A percentile compares a stretch with the other conserved stretches of the same genome.
phyloP scores from a whole-genome alignment of 2,797 vertebrate genomes.

The Crocodylus rhombifer region DNA sequence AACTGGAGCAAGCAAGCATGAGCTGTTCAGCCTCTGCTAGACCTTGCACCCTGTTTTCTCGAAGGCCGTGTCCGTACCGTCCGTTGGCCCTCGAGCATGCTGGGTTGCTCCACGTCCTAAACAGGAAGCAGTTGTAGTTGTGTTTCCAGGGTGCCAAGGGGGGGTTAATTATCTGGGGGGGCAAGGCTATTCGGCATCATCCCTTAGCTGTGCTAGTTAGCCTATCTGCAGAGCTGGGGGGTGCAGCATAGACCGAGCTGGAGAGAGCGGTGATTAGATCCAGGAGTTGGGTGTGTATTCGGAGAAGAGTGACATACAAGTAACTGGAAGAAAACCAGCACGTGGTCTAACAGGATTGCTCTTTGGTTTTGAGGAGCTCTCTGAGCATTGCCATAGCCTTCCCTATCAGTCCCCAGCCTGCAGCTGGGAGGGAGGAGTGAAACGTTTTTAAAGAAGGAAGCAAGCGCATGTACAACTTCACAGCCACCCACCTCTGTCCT shows the following conservation, averaged over 20 bases:
- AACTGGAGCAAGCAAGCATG: not conserved
- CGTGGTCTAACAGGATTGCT: slow-evolving; percentile 17
- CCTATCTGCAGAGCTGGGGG: too few species aligned
- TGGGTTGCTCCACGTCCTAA: too few species aligned
- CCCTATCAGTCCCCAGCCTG: slow-evolving; percentile 41
- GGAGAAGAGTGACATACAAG: not conserved
- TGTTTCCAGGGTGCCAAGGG: too few species aligned
- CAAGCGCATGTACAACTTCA: slow-evolving; percentile 41
- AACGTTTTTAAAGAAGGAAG: slow-evolving; percentile 45
- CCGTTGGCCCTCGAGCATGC: too few species aligned
- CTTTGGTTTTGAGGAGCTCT: slow-evolving; percentile 21
- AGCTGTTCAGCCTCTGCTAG: not conserved
- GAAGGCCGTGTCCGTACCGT: not conserved
- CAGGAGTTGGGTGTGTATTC: not conserved
- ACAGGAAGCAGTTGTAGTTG: too few species aligned
- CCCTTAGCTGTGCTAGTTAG: too few species aligned
- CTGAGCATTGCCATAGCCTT: slow-evolving; percentile 51
- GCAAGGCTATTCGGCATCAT: too few species aligned
- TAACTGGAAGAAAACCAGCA: not conserved
- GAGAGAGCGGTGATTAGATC: too few species aligned
- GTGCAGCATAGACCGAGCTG: too few species aligned
- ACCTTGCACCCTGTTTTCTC: not conserved
- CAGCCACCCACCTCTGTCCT: not conserved
- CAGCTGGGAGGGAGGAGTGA: slow-evolving; percentile 32
- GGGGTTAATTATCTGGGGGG: too few species aligned